Evolutionary conservation across 2,113 vertebrate species (phyloP), one percentile per base, ranked within the genome.

Genomic region (Lagopus leucura): DNA sequence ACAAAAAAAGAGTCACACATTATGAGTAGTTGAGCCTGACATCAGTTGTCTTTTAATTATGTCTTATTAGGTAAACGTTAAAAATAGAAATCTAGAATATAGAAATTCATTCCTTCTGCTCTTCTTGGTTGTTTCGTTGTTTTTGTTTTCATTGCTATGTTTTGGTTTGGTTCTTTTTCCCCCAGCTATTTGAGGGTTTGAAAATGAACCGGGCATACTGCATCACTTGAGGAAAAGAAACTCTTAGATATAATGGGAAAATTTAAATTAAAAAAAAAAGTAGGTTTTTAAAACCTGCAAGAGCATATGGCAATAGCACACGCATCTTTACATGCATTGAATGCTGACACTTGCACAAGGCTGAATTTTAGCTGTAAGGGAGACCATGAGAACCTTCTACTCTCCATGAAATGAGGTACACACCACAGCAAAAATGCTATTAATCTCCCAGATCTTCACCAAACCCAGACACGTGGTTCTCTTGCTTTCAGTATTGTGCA

Each of bases 201-300:
- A 95, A 94, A 94, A 92, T 83, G 94, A 90, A 83, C n/a, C 43
- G 88, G 40, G 54, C 76, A 83, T 70, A 70, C 40, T 2, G 13
- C 8, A 25, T 48, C 40, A 28, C 83, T 83, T 61, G 30, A 86
- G 54, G 25, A 74, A 91, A 77, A 64, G 69, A 32, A 72, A 38
- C 60, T 14, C 54, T 82, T 25, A 79, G 30, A 66, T 86, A 73
- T 27, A 93, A 90, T 81, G 42, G 40, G 10, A 25, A 42, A 28
- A 71, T 20, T 45, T 66, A 28, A 38, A 52, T 40, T 28, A 11
- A 28, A n/a, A 36, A 42, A 42, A 19, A 42, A 40, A 42, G 6
- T 71, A 74, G 24, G 5, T 58, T 90, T 94, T 77, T 88, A 74
- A 86, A 90, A 77, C 25, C 13, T 82, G 11, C 20, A 58, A 90